Evolutionary conservation across 2,797 vertebrate genomes (phyloP), one percentile per base, ranked within the genome.

Genomic region (Anguilla obscura): DNA sequence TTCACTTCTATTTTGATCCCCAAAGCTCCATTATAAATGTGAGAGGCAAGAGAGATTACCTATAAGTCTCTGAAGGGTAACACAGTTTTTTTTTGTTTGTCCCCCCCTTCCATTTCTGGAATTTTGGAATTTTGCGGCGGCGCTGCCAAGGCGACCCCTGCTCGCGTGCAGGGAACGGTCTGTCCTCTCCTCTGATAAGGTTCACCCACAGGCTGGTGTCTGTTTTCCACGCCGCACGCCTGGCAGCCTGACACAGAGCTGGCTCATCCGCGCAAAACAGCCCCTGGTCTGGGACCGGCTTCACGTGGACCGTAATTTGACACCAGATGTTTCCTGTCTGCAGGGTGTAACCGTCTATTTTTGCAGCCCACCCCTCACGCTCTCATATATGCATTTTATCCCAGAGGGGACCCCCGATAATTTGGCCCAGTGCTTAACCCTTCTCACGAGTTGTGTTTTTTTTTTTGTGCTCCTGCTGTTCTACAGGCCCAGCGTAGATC

Each of bases 331-430:
- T 45, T 24, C 79, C 24, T 7, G 24, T 21, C 8, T 10, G 1
- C 40, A 56, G 83, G 27, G 27, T 30, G 12, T 56, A 84, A 84
- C 40, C 58, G 27, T 87, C 60, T 74, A 82, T 50, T 33, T 84
- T 45, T 84, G 84, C 40, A 83, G 76, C 36, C 21, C 82, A 12
- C 14, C 27, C 24, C 60, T 71, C 18, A 27, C 50, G 52, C 30
- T 88, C 33, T 56, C 36, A 85, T 48, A 88, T 40, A 30, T 76
- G 83, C 48, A 50, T 24, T 74, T 54, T 56, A 33, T 2, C 16
- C 24, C 50, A 30, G 30, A 50, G 66, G 48, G n/a, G 48, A n/a
- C 3, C 82, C 40, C 33, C 7, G 83, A 27, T 88, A 63, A 69
- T n/a, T 24, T 48, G 24, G 54, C 18, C 83, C 56, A 24, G 10